Conservation (phyloP, 2,888 invertebrate genomes). For the Caenorhabditis angaria region DNA sequence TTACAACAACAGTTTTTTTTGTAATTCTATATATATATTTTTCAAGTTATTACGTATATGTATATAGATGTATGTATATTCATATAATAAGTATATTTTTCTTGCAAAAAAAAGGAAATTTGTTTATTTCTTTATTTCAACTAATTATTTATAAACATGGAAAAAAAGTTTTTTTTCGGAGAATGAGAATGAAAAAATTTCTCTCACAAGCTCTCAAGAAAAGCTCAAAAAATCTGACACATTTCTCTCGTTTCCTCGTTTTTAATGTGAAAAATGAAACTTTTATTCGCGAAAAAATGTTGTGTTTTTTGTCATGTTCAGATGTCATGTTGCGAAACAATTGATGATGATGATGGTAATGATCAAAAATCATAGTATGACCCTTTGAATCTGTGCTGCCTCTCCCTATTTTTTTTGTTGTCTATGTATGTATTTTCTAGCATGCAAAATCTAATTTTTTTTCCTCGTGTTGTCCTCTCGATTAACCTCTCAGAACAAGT, state of each 20-base stretch:
- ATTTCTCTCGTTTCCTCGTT: not conserved
- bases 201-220: slow-evolving; percentile 1
- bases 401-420: too few species aligned
- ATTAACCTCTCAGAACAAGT: not conserved
- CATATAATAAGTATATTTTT: too few species aligned
- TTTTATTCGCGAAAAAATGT: too few species aligned
- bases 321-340: not conserved
- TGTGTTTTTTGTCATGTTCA: not conserved
- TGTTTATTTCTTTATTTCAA: not conserved
- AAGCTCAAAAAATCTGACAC: slow-evolving; percentile 4
- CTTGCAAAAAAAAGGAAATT: too few species aligned
- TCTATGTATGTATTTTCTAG: not conserved
- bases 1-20: too few species aligned
- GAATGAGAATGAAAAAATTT: not conserved
- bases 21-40: too few species aligned
- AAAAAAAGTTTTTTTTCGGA: not conserved
- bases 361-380: not conserved
- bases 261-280: not conserved
- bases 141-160: not conserved
- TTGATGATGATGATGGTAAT: not conserved
- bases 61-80: not conserved
- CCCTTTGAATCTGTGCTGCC: not conserved
- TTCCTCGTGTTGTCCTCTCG: too few species aligned
- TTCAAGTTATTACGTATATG: not conserved
- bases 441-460: not conserved